Percentiles rank a stretch among this genome's conserved stretches.
Conservation (phyloP, 2,113 vertebrate genomes). For the Pogona vitticeps region DNA sequence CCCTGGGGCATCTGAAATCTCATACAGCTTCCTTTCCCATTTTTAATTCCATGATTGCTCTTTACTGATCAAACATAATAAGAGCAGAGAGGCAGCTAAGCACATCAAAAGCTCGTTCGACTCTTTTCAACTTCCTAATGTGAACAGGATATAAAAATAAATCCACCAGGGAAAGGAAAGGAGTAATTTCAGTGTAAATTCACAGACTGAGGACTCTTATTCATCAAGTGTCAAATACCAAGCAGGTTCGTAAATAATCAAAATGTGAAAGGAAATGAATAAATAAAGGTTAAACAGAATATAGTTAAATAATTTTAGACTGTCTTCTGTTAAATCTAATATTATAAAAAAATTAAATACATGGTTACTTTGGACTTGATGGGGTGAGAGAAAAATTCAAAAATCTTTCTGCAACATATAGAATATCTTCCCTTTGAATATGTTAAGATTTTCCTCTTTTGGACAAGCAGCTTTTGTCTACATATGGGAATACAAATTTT, state of each 20-base stretch:
- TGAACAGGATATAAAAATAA: slow-evolving; percentile 48
- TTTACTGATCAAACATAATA: slow-evolving; percentile 63
- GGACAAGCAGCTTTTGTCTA: background rate
- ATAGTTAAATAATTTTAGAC: slow-evolving; percentile 1
- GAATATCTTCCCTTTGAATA: slow-evolving; percentile 31
- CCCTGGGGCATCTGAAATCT: slow-evolving; percentile 29
- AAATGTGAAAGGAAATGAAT: slow-evolving; percentile 31
- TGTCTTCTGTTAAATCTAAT: slow-evolving; percentile 17
- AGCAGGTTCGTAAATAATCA: slow-evolving; percentile 40
- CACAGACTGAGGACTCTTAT: slow-evolving; percentile 49
- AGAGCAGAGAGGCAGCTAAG: slow-evolving; percentile 44
- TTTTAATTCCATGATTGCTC: slow-evolving; percentile 52
- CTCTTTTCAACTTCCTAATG: slow-evolving; percentile 41
- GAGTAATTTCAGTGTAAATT: slow-evolving; percentile 45
- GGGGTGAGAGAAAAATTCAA: background rate
- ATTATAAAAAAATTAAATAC: background rate
- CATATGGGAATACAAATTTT: background rate
- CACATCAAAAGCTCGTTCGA: slow-evolving; percentile 17
- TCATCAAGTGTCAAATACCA: slow-evolving; percentile 49
- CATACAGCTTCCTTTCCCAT: slow-evolving; percentile 2
- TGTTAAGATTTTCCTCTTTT: slow-evolving; percentile 47
- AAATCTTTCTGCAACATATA: slow-evolving; percentile 13
- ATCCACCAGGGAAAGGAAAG: slow-evolving; percentile 39
- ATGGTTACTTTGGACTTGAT: slow-evolving; percentile 25
- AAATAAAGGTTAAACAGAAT: slow-evolving; percentile 28